Evolutionary conservation across 2,113 vertebrate species (phyloP).

Genomic region (Epinephelus lanceolatus): DNA sequence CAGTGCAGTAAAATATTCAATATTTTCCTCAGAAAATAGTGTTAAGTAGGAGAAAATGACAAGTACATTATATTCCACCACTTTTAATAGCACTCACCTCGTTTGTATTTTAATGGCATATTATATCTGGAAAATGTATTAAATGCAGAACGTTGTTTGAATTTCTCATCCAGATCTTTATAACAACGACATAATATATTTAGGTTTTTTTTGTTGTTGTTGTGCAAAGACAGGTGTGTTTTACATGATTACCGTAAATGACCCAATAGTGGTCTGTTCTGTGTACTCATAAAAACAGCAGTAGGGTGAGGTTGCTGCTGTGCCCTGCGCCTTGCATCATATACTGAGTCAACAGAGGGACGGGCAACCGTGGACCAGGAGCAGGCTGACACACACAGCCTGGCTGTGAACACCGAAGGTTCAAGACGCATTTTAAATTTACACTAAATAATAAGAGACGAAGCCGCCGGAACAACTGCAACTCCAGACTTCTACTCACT

Average conservation of each 20-base stretch:
- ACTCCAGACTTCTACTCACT: neutral
- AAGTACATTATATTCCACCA: too few relatives aligned
- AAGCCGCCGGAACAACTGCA: neutral
- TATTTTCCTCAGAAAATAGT: too few relatives aligned
- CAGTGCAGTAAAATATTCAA: too few relatives aligned
- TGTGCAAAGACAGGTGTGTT: neutral
- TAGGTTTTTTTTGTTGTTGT: neutral
- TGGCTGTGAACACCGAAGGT: neutral
- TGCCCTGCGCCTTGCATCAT: conserved; percentile 15
- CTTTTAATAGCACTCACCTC: too few relatives aligned
- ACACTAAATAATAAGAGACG: too few relatives aligned
- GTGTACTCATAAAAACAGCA: neutral
- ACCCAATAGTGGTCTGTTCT: too few relatives aligned
- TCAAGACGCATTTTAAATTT: neutral
- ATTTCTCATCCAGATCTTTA: neutral
- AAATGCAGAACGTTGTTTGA: neutral
- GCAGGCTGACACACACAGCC: neutral
- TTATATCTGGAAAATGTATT: too few relatives aligned
- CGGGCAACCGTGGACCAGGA: neutral
- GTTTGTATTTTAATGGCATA: too few relatives aligned
- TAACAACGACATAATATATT: neutral
- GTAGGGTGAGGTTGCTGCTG: conserved; percentile 3
- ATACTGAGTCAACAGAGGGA: conserved; percentile 26
- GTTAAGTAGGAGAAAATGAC: too few relatives aligned
- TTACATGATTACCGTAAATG: neutral